Conservation (phyloP, 2,797 vertebrate genomes). For the Helarctos malayanus region DNA sequence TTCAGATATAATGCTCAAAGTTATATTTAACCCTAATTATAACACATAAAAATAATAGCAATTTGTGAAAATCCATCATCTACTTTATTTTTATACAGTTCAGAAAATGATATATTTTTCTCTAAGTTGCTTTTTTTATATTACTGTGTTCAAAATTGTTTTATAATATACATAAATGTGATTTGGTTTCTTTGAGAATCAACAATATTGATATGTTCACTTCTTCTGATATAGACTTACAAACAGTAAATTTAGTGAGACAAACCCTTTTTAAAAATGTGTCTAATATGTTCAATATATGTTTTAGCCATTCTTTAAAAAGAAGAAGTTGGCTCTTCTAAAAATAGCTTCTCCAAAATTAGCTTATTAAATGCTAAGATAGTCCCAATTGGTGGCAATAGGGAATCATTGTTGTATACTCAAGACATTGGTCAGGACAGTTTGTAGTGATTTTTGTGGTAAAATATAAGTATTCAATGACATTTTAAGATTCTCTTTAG, state of each 20-base stretch:
- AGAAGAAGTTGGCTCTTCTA: neutral
- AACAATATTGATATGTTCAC: neutral
- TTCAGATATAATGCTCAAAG: neutral
- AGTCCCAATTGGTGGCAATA: neutral
- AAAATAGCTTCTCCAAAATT: neutral
- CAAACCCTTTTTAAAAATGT: neutral
- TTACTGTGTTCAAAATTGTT: neutral
- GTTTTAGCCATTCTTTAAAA: neutral
- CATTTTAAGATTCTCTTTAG: neutral
- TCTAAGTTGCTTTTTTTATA: neutral
- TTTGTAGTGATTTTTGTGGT: neutral
- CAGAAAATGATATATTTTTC: neutral
- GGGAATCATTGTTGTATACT: neutral
- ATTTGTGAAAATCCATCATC: neutral
- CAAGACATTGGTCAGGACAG: neutral
- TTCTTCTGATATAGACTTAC: neutral
- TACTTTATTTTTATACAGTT: constrained; percentile 11
- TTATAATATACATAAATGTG: constrained; percentile 5
- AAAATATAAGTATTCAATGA: neutral
- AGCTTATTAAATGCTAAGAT: neutral
- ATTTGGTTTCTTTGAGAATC: neutral
- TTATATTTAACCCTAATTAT: neutral
- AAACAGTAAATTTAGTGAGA: constrained; percentile 22
- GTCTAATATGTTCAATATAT: neutral
- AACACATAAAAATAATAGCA: neutral